A percentile compares a stretch with the other conserved stretches of the same genome.
These are phyloP conservation scores for Procavia capensis DNA, from an alignment of 2,113 vertebrate genomes.

Conservation along the genomic window DNA sequence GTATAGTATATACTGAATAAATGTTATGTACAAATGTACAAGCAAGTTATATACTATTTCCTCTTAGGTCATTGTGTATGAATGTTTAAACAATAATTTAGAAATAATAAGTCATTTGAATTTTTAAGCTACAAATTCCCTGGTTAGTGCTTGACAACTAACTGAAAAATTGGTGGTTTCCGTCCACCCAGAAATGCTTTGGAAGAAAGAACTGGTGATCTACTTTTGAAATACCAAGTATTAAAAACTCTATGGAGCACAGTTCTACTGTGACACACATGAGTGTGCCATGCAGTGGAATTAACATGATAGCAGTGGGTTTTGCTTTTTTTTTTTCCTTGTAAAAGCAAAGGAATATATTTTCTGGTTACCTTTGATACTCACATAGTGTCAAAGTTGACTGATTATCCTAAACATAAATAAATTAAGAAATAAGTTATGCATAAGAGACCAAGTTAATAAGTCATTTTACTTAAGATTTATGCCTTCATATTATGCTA, in stretches of 20 bases:
- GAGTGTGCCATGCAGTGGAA: too few species aligned
- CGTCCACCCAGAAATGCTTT: too few species aligned
- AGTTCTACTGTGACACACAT: too few species aligned
- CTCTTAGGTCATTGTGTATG: not conserved
- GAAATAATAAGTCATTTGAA: not conserved
- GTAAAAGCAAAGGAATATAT: not conserved
- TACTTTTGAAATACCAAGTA: too few species aligned
- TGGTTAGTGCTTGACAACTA: too few species aligned
- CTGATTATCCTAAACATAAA: not conserved
- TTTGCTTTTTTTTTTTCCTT: too few species aligned
- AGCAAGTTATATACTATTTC: not conserved
- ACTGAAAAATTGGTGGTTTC: too few species aligned
- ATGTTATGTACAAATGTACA: not conserved
- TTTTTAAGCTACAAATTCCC: not conserved
- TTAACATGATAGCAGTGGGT: too few species aligned
- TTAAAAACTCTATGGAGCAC: too few species aligned
- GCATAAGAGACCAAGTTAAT: not conserved
- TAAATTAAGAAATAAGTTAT: not conserved
- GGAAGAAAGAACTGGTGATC: too few species aligned
- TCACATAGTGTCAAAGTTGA: not conserved
- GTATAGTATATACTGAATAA: not conserved
- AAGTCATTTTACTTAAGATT: not conserved
- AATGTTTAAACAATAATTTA: slow-evolving; percentile 42
- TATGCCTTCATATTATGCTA: not conserved
- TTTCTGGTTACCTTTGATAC: not conserved